These are phyloP conservation scores for Lacerta viridis DNA, from an alignment of 2,797 vertebrate species.

Conservation along the genomic window DNA sequence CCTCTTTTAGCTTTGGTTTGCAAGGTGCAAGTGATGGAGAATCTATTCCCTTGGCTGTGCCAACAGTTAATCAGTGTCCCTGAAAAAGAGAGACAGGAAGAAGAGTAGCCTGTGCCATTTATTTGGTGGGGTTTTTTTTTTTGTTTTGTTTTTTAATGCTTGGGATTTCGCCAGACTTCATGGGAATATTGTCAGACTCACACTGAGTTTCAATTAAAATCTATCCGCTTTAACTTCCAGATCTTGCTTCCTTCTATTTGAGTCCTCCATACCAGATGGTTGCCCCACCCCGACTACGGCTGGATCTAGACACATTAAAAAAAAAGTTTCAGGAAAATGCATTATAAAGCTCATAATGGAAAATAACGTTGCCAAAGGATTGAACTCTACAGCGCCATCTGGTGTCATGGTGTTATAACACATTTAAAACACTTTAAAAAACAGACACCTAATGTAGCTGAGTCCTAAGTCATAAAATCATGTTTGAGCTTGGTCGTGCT, in stretches of 20 bases:
- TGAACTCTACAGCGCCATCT: no score
- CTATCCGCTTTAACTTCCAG: neutral
- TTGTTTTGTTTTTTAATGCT: neutral
- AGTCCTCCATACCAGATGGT: neutral
- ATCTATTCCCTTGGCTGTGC: conserved; percentile 33
- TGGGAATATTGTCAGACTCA: neutral
- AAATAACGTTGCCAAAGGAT: no score
- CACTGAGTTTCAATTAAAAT: neutral
- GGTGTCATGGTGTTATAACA: no score
- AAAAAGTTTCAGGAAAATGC: no score
- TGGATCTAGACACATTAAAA: neutral
- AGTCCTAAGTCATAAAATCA: neutral
- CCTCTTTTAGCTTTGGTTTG: conserved; percentile 45
- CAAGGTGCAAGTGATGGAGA: conserved; percentile 43
- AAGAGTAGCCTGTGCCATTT: neutral
- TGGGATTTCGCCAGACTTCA: neutral
- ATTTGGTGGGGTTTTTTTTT: conserved; percentile 3
- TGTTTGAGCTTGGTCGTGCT: neutral
- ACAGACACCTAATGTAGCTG: neutral
- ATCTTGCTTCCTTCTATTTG: conserved; percentile 6
- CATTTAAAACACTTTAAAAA: no score
- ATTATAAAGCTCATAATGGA: no score
- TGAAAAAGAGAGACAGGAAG: conserved; percentile 1
- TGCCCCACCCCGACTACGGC: neutral
- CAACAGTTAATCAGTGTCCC: conserved; percentile 29